These are phyloP conservation scores for Cyrtonyx montezumae DNA, from an alignment of 2,113 vertebrate species.

Conservation along the genomic window DNA sequence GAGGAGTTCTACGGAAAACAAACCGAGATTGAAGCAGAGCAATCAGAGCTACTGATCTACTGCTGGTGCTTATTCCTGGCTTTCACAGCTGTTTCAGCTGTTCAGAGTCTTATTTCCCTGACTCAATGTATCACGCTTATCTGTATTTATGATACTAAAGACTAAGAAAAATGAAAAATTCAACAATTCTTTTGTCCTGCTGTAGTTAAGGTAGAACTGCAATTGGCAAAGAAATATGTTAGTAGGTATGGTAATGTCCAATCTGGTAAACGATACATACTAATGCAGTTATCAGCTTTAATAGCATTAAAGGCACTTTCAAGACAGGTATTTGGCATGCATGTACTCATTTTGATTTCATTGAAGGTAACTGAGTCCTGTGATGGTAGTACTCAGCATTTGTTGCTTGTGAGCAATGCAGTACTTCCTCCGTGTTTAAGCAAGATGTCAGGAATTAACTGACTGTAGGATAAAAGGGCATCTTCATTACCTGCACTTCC, in stretches of 20 bases:
- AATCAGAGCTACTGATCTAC: accelerated
- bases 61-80: neutral
- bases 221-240: neutral
- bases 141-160: neutral
- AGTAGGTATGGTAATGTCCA: neutral
- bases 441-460: neutral
- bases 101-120: neutral
- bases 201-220: neutral
- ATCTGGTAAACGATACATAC: neutral
- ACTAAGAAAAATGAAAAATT: neutral
- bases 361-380: neutral
- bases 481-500: neutral
- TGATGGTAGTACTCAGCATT: neutral
- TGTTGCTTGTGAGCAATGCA: neutral
- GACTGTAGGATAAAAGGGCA: neutral
- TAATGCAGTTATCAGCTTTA: neutral
- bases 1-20: neutral
- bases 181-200: neutral
- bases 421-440: neutral
- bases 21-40: neutral
- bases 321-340: neutral
- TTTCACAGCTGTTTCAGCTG: neutral
- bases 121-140: neutral
- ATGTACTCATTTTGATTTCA: neutral
- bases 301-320: neutral